Percentiles rank a stretch among this genome's conserved stretches.
Evolutionary conservation across 2,797 vertebrate genomes (phyloP).

Genomic region (Acanthis flammea): DNA sequence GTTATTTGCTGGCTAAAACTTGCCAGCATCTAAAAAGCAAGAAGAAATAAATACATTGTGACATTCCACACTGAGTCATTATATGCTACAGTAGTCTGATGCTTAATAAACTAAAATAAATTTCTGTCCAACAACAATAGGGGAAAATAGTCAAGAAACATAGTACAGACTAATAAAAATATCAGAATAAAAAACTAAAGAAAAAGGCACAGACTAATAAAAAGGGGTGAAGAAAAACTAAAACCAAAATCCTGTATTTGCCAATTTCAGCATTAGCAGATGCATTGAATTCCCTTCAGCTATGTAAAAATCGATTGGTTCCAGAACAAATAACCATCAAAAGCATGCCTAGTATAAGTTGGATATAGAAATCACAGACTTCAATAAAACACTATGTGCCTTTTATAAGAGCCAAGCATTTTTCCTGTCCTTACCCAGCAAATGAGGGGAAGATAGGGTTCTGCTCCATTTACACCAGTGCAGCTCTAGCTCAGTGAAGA

Average conservation of each 20-base stretch:
- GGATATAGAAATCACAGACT: slow-evolving; percentile 6
- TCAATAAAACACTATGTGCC: slow-evolving; percentile 8
- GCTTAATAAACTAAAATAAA: slow-evolving; percentile 10
- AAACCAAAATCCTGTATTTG: not conserved
- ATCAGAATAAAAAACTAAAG: not conserved
- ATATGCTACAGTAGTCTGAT: not conserved
- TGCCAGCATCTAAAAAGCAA: not conserved
- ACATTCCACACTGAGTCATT: not conserved
- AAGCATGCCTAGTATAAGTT: slow-evolving; percentile 37
- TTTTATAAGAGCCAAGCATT: not conserved
- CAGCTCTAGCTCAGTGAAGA: not conserved
- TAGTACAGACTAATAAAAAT: not conserved
- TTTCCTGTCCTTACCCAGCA: not conserved
- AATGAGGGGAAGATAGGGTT: not conserved
- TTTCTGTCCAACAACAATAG: not conserved
- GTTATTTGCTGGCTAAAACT: not conserved
- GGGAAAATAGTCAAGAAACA: not conserved
- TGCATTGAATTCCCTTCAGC: slow-evolving; percentile 46
- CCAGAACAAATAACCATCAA: slow-evolving; percentile 52
- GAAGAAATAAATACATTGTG: not conserved
- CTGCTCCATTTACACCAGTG: not conserved
- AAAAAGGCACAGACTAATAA: not conserved
- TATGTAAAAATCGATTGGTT: slow-evolving; percentile 51
- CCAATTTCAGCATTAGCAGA: slow-evolving; percentile 34
- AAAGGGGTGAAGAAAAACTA: not conserved